Base-by-base conservation (phyloP, 2,888 invertebrate genomes). In the Pocota personata region DNA sequence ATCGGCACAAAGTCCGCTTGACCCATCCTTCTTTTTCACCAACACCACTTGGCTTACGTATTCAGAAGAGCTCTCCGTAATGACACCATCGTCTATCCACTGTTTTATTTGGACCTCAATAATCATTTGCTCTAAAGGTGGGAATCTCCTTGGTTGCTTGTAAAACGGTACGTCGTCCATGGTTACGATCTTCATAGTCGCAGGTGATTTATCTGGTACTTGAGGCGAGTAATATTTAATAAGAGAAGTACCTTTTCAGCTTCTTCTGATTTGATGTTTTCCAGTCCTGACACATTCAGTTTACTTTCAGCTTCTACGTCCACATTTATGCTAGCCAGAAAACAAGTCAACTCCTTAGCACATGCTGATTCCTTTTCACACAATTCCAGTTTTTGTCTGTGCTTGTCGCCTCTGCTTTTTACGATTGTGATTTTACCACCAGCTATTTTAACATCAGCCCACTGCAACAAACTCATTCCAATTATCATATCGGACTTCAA, bases 21-120 rank as follows among this genome's bases (percentile, higher is more conserved):
- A n/a, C n/a, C n/a, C n/a, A n/a, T n/a, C n/a, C n/a, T 89, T 88
- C 48, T 88, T 89, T 30, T 73, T 80, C 24, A 24, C 24, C 24
- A 24, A 24, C 1, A 88, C 88, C 4, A 89, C 21, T 1, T 88
- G 87, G 46, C 24, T 24, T 24, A 4, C 24, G n/a, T 87, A 89
- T 2, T 88, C 83, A 1, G 89, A 89, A 5, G 46, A 19, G 7
- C 69, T 60, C 19, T 75, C 75, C 16, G 43, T 48, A 14, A 82
- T 46, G 30, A 75, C 40, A 6, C 67, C 73, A 48, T 82, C 60
- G n/a, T 40, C 46, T n/a, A 75, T 19, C 75, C 66, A 67, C 16
- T 73, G 30, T 14, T n/a, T 32, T 16, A 80, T 37, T 40, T 73
- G 73, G 12, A 8, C 40, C 8, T 80, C 35, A 46, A 80, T 67